These are phyloP conservation scores for Hyles euphorbiae DNA, from an alignment of 1,140 invertebrate genomes.

Conservation along the genomic window DNA sequence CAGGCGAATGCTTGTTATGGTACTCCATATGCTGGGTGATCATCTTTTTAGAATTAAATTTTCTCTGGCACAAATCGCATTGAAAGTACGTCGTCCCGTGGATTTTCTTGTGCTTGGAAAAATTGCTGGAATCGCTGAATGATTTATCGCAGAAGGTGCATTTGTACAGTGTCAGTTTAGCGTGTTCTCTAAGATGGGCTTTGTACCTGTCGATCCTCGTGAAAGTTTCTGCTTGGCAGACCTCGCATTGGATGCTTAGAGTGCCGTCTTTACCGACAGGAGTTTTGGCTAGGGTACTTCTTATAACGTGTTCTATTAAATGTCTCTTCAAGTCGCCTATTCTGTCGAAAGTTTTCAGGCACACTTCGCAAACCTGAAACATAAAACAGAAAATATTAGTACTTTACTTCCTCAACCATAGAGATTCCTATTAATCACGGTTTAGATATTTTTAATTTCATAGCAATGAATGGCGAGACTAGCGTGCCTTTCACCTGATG, in stretches of 20 bases:
- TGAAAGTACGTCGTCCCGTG: constrained; percentile 62
- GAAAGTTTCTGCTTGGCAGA: constrained; percentile 56
- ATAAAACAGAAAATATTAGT: neutral
- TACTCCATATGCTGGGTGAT: constrained; percentile 67
- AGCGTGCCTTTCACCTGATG: too few relatives aligned
- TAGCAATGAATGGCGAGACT: too few relatives aligned
- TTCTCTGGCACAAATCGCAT: constrained; percentile 64
- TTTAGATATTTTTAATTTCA: too few relatives aligned
- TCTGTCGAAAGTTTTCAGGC: constrained; percentile 64
- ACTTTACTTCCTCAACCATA: too few relatives aligned
- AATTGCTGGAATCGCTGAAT: constrained; percentile 71
- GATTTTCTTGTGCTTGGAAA: constrained; percentile 73
- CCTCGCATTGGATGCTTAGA: constrained; percentile 57
- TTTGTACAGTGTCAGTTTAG: constrained; percentile 67
- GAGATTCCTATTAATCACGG: too few relatives aligned
- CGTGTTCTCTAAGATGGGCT: constrained; percentile 67
- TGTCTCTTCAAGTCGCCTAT: constrained; percentile 67
- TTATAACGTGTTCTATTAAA: constrained; percentile 66
- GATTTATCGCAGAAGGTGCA: constrained; percentile 70
- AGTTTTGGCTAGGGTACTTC: constrained; percentile 53
- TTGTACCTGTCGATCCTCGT: constrained; percentile 62
- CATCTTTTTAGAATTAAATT: constrained; percentile 73
- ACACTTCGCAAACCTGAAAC: constrained; percentile 62
- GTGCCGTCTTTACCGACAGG: constrained; percentile 49
- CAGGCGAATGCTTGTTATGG: constrained; percentile 54